Conservation (phyloP, 2,113 vertebrate species). For the Notarius lentiginosus region DNA sequence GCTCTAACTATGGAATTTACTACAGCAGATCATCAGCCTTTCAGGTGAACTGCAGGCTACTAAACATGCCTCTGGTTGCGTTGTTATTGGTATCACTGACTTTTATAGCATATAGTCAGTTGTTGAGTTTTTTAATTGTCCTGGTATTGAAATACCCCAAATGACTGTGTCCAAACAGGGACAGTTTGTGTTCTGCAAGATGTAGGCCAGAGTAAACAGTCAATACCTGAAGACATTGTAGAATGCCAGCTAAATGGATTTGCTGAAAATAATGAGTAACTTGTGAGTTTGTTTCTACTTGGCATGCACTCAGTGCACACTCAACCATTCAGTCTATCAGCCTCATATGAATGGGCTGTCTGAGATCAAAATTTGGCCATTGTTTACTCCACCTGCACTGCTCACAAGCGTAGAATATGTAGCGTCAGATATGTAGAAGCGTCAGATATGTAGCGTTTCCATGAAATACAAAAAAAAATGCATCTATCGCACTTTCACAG, state of each 20-base stretch:
- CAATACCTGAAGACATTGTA: conserved; percentile 11
- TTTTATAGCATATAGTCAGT: conserved; percentile 6
- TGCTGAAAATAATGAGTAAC: conserved; percentile 30
- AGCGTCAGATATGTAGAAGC: neutral
- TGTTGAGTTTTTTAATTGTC: conserved; percentile 4
- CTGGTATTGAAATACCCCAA: conserved; percentile 8
- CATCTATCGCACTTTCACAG: neutral
- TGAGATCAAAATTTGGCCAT: conserved; percentile 4
- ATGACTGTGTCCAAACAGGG: conserved; percentile 5
- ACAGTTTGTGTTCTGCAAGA: conserved; percentile 15
- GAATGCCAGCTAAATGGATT: neutral
- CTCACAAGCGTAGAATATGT: conserved; percentile 1
- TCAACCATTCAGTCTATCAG: conserved; percentile 13
- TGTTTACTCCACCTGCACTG: conserved; percentile 5
- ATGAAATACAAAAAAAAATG: neutral
- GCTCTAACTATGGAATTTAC: neutral
- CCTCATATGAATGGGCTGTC: neutral
- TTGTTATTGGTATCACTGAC: conserved; percentile 3
- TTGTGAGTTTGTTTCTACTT: neutral
- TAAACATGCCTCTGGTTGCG: neutral
- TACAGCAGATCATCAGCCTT: neutral
- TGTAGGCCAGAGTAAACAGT: conserved; percentile 33
- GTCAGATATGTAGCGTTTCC: neutral
- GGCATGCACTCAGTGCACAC: neutral
- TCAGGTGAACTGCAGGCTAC: neutral